Conservation (phyloP, 2,888 invertebrate species). For the Dysmachus trigonus region DNA sequence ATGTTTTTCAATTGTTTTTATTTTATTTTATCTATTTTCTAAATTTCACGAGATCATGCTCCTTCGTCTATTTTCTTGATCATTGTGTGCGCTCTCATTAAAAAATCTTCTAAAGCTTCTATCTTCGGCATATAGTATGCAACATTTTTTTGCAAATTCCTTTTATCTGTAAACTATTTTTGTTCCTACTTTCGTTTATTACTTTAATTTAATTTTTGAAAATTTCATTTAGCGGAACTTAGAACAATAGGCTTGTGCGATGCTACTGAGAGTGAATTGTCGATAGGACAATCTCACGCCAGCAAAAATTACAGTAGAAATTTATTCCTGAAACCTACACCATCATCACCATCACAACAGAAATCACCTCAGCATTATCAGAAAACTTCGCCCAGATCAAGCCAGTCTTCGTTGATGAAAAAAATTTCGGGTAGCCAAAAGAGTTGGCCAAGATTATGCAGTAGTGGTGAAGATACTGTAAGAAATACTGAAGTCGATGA, state of each 20-base stretch:
- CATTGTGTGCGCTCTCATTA: neutral
- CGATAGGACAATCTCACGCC: constrained; percentile 50
- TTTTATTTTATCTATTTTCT: neutral
- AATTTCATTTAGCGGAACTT: constrained; percentile 57
- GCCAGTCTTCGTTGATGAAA: constrained; percentile 25
- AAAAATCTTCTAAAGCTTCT: neutral
- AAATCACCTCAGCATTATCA: constrained; percentile 28
- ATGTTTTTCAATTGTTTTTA: neutral
- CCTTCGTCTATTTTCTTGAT: neutral
- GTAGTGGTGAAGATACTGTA: constrained; percentile 27
- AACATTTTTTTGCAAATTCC: neutral
- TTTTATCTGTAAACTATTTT: constrained; percentile 24
- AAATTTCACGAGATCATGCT: neutral
- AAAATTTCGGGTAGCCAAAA: constrained; percentile 44
- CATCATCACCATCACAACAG: constrained; percentile 22
- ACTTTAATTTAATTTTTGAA: constrained; percentile 48
- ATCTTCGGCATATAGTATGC: constrained; percentile 1
- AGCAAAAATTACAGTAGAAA: neutral
- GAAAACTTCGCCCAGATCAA: constrained; percentile 28
- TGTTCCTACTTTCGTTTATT: constrained; percentile 46
- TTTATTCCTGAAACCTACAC: constrained; percentile 11
- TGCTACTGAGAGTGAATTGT: constrained; percentile 54
- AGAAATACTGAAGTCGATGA: constrained; percentile 50
- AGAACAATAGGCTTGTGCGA: constrained; percentile 56
- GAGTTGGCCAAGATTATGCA: constrained; percentile 49